Percentiles rank a stretch among this genome's conserved stretches.
Conservation (phyloP, 2,113 vertebrate species). For the Seriola aureovittata region DNA sequence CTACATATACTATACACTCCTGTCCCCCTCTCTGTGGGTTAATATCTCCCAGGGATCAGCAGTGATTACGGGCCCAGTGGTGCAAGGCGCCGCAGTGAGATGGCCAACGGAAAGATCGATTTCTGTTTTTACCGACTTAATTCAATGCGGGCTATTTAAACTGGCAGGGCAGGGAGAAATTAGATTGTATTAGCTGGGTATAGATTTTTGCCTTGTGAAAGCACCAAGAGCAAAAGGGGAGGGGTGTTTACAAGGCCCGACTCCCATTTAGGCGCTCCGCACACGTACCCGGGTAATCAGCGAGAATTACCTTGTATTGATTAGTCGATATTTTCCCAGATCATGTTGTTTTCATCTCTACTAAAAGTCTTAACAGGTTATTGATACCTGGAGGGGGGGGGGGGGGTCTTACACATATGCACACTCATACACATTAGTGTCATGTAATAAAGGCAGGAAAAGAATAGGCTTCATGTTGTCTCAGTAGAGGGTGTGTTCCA, state of each 20-base stretch:
- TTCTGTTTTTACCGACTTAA: conserved; percentile 85
- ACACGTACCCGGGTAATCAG: conserved; percentile 79
- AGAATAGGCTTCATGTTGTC: background rate
- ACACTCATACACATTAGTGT: background rate
- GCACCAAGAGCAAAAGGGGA: conserved; percentile 62
- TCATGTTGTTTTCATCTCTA: conserved; percentile 79
- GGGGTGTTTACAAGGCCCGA: conserved; percentile 74
- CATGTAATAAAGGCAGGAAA: background rate
- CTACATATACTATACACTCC: conserved; percentile 9
- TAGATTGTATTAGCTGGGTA: conserved; percentile 84
- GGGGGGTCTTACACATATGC: background rate
- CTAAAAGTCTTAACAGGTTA: conserved; percentile 77
- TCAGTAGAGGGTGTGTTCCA: background rate
- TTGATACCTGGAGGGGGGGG: conserved; percentile 12
- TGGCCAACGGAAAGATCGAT: conserved; percentile 82
- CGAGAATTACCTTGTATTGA: conserved; percentile 80
- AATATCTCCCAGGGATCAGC: conserved; percentile 77
- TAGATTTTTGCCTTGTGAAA: conserved; percentile 82
- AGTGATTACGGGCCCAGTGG: conserved; percentile 78
- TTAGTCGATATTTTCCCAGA: conserved; percentile 82
- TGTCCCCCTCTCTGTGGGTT: conserved; percentile 55
- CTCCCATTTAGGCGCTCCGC: conserved; percentile 74
- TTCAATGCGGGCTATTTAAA: conserved; percentile 86
- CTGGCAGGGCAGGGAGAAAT: conserved; percentile 83
- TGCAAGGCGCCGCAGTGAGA: conserved; percentile 73